phyloP scores from a whole-genome alignment of 2,888 invertebrate genomes.

The Norana najaformis region DNA sequence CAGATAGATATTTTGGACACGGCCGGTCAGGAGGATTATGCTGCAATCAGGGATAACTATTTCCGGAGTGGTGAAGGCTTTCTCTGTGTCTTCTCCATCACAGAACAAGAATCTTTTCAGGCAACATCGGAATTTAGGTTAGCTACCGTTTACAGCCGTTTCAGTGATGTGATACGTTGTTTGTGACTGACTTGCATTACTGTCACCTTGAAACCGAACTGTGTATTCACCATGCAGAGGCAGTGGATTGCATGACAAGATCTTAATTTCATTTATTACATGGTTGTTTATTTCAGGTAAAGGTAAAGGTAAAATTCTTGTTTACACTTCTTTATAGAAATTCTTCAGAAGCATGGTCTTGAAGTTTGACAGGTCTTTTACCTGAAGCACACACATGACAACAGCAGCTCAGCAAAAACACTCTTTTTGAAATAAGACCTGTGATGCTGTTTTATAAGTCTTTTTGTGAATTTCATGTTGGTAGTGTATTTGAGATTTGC shows the following conservation, averaged over 20 bases:
- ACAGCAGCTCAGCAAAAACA: too few species aligned
- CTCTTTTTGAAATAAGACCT: too few species aligned
- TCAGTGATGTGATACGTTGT: neutral
- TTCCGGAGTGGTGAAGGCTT: slow-evolving; percentile 99
- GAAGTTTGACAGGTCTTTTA: too few species aligned
- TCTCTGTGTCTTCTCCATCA: slow-evolving; percentile 97
- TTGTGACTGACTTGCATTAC: neutral
- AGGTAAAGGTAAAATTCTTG: too few species aligned
- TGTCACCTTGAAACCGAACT: neutral
- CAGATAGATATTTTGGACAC: slow-evolving; percentile 99
- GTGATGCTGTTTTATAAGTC: too few species aligned
- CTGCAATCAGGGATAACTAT: slow-evolving; percentile 86
- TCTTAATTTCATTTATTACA: neutral
- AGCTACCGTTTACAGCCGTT: neutral
- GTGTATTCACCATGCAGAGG: neutral
- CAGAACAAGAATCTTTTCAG: slow-evolving; percentile 98
- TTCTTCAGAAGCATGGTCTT: too few species aligned
- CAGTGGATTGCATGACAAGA: neutral
- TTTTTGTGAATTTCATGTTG: too few species aligned
- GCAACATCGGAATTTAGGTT: slow-evolving; percentile 92
- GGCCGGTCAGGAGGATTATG: slow-evolving; percentile 85
- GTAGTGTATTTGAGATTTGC: too few species aligned
- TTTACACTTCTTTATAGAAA: too few species aligned
- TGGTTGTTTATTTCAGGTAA: neutral
- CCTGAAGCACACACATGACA: too few species aligned